Evolutionary conservation across 1,140 invertebrate species (phyloP).

Genomic region (Hydropsyche tenuis): DNA sequence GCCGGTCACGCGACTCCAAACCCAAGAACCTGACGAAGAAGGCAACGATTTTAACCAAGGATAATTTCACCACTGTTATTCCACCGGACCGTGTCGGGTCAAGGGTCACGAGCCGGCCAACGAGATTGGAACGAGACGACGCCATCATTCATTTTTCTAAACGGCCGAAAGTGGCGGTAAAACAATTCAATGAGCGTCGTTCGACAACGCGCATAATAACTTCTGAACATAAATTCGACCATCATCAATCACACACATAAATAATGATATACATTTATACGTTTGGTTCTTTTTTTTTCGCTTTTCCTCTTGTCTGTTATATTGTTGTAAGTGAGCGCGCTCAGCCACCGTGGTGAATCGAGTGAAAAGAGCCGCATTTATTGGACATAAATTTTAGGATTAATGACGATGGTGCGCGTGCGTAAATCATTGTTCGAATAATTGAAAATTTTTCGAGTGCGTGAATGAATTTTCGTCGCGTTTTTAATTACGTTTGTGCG

Average conservation of each 20-base stretch:
- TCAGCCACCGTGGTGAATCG: conserved; percentile 20
- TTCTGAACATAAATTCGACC: conserved; percentile 24
- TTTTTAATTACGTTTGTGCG: background rate
- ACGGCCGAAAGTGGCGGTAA: conserved; percentile 12
- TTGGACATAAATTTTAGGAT: conserved; percentile 20
- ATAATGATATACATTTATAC: conserved; percentile 6
- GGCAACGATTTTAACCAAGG: background rate
- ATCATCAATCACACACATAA: conserved; percentile 23
- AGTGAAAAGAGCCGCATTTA: conserved; percentile 25
- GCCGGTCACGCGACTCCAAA: conserved; percentile 16
- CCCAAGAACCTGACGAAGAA: conserved; percentile 2
- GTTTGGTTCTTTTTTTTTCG: no score
- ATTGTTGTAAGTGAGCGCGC: background rate
- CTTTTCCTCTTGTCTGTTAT: no score
- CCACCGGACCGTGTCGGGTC: background rate
- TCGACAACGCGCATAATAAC: conserved; percentile 18
- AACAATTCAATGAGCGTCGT: conserved; percentile 22
- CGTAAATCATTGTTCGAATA: conserved; percentile 17
- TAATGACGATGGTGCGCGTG: conserved; percentile 15
- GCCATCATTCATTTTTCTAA: conserved; percentile 21
- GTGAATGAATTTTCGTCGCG: background rate
- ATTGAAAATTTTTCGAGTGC: background rate
- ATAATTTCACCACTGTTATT: conserved; percentile 3
- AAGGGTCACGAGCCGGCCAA: background rate
- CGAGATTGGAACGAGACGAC: background rate